A percentile compares a stretch with the other conserved stretches of the same genome.
Conservation (phyloP, 2,113 vertebrate genomes). For the Malurus elegans region DNA sequence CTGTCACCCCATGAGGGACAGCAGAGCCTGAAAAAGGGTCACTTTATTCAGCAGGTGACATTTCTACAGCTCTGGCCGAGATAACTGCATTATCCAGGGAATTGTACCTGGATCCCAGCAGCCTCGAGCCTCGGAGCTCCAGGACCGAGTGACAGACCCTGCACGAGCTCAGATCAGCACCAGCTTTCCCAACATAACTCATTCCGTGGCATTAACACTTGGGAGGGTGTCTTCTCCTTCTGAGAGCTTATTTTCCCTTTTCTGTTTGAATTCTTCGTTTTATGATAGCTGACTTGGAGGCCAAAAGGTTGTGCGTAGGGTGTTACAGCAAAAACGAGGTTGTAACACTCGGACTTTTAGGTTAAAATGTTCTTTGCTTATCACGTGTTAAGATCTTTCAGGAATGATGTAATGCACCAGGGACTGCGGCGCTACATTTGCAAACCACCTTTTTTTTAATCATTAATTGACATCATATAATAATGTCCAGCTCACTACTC, state of each 20-base stretch:
- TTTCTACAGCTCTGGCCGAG: background rate
- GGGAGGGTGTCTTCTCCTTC: background rate
- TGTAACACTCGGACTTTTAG: slow-evolving; percentile 48
- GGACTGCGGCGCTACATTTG: slow-evolving; percentile 25
- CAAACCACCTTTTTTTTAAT: slow-evolving; percentile 56
- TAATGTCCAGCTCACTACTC: slow-evolving; percentile 44
- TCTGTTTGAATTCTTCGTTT: slow-evolving; percentile 28
- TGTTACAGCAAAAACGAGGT: slow-evolving; percentile 36
- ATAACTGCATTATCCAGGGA: background rate
- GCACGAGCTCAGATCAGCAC: background rate
- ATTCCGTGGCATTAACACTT: background rate
- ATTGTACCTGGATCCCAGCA: slow-evolving; percentile 17
- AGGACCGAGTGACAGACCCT: background rate
- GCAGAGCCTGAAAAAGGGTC: background rate
- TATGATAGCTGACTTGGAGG: slow-evolving; percentile 32
- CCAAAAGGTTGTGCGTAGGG: slow-evolving; percentile 18
- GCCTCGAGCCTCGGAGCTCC: background rate
- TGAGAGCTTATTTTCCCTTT: slow-evolving; percentile 4
- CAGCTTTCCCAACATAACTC: background rate
- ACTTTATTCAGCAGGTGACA: background rate
- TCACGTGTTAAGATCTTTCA: slow-evolving; percentile 47
- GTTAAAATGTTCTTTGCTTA: slow-evolving; percentile 56
- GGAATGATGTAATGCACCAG: slow-evolving; percentile 39
- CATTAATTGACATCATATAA: slow-evolving; percentile 58
- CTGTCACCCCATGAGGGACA: background rate